Base-by-base conservation (phyloP, 2,888 invertebrate species). In the Atethmia centrago region DNA sequence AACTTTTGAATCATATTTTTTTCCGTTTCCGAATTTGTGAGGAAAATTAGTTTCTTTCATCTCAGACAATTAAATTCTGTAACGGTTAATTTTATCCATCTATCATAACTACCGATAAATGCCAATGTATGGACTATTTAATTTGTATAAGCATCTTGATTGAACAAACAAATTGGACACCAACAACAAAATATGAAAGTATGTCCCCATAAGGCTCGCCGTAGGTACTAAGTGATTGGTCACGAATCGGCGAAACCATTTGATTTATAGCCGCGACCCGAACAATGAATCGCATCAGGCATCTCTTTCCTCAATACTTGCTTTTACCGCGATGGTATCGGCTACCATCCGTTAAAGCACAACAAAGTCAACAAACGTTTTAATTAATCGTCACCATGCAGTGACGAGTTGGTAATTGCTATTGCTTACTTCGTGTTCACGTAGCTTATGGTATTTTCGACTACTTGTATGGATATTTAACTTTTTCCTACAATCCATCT, bases 311-410 rank as follows among this genome's bases (percentile, higher is more conserved):
- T 88, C 70, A 75, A 84, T 84, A 81, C 83, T 85, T 81, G 76
- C 87, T 89, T 91, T 91, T 90, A 88, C 88, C 81, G 83, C 85
- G 90, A 90, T 91, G 78, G 84, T 89, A 91, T 91, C 89, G 79
- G 83, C 79, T 77, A 79, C 84, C 83, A 86, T 83, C 87, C 85
- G 88, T 87, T 90, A 90, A 19, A 49, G 36, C 55, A 51, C 49
- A 58, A 36, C 47, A 16, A 47, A 19, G 25, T 21, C 45, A 45
- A 63, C n/a, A 61, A 56, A 58, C 53, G 28, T 63, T 66, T 66
- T 36, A 77, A 58, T 77, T 55, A 49, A 70, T 36, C 21, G 21
- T 71, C 36, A 63, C 62, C 49, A 40, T 42, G 3, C 55, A 42
- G 21, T 65, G 56, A 66, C 36, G 45, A 51, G 36, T 59, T 68